Base-by-base conservation (phyloP, 2,797 vertebrate species). In the Selene dorsalis region DNA sequence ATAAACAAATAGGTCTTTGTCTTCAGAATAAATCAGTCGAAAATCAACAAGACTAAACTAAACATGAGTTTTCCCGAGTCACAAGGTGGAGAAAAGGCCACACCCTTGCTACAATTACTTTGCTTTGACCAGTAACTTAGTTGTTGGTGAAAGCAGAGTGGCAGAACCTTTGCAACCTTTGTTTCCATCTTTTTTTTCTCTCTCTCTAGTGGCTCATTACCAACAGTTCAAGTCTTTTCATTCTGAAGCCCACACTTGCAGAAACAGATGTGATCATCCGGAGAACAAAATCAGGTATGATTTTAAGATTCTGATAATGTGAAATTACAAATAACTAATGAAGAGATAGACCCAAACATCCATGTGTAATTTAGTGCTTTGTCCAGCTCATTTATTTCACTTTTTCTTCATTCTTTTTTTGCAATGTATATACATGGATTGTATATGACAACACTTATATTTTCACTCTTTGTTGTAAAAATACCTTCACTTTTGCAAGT, bases 211-310 rank as follows among this genome's bases (percentile, higher is more conserved):
- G 26, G 35, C 32, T 9, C 17, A 16, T 14, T 22, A 8, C 14
- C 8, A 2, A 13, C 6, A n/a, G 45, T n/a, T 56, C 22, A 38
- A 20, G 6, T 59, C 22, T 67, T 55, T 6, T 20, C 14, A 11
- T 20, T 1, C 14, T 35, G 16, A 48, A 57, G 26, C 12, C 22
- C 30, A 52, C 30, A n/a, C 12, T 7, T 16, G 13, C 8, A 50
- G 53, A 68, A 2, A n/a, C 17, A 35, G 48, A 12, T 56, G 38
- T 56, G n/a, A 69, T 63, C 30, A 18, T 0, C 50, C 10, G 50
- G 38, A 55, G 10, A 67, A 18, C 7, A n/a, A 39, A 50, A 32
- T 53, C 48, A 69, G 65, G 73, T 69, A 59, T 32, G 67, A 52
- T 18, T 50, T 58, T 22, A n/a, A 59, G 10, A 22, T 22, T 50